Evolutionary conservation across 2,888 invertebrate species (phyloP).

Genomic region (Pristionchus entomophagus): DNA sequence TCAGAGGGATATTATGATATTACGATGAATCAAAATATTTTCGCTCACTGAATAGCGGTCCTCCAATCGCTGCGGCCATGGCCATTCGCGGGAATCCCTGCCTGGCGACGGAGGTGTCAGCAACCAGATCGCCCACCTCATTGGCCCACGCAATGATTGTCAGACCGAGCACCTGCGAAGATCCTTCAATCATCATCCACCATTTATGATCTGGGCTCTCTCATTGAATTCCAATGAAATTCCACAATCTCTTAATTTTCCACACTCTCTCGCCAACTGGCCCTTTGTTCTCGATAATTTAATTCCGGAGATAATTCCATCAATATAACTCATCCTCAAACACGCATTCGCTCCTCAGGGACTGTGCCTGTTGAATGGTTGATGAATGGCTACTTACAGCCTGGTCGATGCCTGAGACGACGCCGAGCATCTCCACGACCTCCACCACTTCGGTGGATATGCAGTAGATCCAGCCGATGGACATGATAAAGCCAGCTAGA

Average conservation of each 20-base stretch:
- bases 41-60: conserved; percentile 81
- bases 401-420: conserved; percentile 77
- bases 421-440: conserved; percentile 80
- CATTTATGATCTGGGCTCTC: too few relatives aligned
- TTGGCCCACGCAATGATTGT: conserved; percentile 83
- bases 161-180: conserved; percentile 80
- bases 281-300: too few relatives aligned
- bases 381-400: conserved; percentile 42
- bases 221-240: too few relatives aligned
- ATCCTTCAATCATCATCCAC: too few relatives aligned
- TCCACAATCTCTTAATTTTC: too few relatives aligned
- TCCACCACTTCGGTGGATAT: conserved; percentile 82
- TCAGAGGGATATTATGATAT: neutral
- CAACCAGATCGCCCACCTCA: conserved; percentile 81
- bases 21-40: neutral
- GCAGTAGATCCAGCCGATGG: conserved; percentile 81
- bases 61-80: conserved; percentile 83
- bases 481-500: conserved; percentile 80
- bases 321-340: too few relatives aligned
- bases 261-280: too few relatives aligned
- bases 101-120: conserved; percentile 81
- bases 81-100: too few relatives aligned
- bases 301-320: too few relatives aligned
- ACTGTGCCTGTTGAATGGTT: neutral
- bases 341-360: too few relatives aligned